These are phyloP conservation scores for Ginglymostoma cirratum DNA, from an alignment of 2,113 vertebrate genomes.

Conservation along the genomic window DNA sequence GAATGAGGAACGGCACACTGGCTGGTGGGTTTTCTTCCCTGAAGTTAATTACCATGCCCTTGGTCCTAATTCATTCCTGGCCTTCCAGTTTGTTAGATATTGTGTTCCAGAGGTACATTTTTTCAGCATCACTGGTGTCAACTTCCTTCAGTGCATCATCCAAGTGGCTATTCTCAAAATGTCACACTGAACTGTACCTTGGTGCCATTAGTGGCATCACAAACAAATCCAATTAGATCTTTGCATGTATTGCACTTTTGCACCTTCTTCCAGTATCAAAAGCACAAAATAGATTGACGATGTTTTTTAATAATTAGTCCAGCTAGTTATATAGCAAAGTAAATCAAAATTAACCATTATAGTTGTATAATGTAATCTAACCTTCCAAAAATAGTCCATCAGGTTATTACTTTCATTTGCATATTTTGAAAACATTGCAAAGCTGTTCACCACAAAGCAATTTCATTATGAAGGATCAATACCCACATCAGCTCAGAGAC, in stretches of 20 bases:
- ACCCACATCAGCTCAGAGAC: background rate
- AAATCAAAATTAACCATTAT: background rate
- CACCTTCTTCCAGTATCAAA: background rate
- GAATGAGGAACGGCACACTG: background rate
- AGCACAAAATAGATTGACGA: background rate
- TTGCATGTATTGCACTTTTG: background rate
- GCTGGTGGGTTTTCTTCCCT: background rate
- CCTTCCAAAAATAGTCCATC: background rate
- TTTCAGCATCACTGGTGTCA: background rate
- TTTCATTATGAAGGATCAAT: background rate
- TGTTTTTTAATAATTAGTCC: background rate
- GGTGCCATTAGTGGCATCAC: background rate
- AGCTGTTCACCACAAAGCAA: background rate
- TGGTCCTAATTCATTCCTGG: background rate
- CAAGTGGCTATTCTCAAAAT: background rate
- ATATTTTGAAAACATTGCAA: background rate
- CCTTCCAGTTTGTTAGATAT: background rate
- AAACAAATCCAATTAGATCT: background rate
- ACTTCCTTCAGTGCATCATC: background rate
- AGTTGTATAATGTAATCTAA: background rate
- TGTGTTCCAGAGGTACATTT: background rate
- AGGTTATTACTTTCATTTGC: background rate
- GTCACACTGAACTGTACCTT: background rate
- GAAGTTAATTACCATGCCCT: background rate
- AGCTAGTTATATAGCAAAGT: background rate